These are phyloP conservation scores for Hydriomena furcata DNA, from an alignment of 2,888 invertebrate species.

Conservation along the genomic window DNA sequence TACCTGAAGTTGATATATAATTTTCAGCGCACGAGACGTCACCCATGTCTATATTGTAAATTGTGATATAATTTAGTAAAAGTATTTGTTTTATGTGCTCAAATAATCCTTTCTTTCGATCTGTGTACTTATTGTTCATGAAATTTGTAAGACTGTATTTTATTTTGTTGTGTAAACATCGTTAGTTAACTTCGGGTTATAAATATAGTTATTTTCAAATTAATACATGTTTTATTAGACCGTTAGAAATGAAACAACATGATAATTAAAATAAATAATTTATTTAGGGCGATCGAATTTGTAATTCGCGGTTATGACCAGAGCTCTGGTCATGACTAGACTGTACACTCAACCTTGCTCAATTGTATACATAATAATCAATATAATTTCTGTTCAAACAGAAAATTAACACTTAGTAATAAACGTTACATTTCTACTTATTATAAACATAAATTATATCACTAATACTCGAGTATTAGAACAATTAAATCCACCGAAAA, in stretches of 20 bases:
- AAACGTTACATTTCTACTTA: conserved; percentile 78
- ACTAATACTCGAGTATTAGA: conserved; percentile 84
- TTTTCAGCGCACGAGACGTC: conserved; percentile 51
- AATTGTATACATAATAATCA: conserved; percentile 76
- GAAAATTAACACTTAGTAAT: conserved; percentile 80
- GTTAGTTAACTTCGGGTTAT: conserved; percentile 78
- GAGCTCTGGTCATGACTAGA: conserved; percentile 82
- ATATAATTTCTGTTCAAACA: conserved; percentile 77
- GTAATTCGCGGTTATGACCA: conserved; percentile 67
- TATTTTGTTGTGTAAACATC: conserved; percentile 79
- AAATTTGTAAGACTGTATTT: conserved; percentile 83
- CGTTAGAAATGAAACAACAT: conserved; percentile 49
- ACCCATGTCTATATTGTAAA: conserved; percentile 60
- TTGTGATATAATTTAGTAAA: conserved; percentile 74
- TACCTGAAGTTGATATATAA: conserved; percentile 21
- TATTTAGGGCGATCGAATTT: conserved; percentile 74
- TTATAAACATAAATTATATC: conserved; percentile 75
- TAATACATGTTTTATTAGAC: conserved; percentile 21
- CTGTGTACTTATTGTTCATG: conserved; percentile 80
- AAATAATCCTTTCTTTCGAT: conserved; percentile 47
- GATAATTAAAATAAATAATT: conserved; percentile 80
- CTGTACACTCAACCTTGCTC: conserved; percentile 79
- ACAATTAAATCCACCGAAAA: conserved; percentile 78
- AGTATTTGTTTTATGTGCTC: conserved; percentile 54
- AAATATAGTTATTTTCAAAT: conserved; percentile 69